A percentile compares a stretch with the other conserved stretches of the same genome.
Evolutionary conservation across 2,888 invertebrate species (phyloP).

Genomic region (Alcis repandata): DNA sequence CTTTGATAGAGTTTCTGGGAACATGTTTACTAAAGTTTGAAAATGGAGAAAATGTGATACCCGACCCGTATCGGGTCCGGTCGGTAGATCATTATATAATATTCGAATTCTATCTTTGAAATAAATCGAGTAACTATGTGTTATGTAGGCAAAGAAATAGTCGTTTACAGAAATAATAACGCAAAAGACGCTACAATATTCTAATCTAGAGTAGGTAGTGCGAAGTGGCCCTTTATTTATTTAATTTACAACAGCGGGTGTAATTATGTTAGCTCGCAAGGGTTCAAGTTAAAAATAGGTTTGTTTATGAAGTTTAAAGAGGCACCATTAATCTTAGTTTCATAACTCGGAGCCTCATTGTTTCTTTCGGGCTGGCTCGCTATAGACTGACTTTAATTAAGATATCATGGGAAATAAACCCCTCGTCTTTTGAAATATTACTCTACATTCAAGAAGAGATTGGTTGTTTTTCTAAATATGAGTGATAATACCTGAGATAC

Average conservation of each 20-base stretch:
- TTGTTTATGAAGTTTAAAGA: slow-evolving; percentile 75
- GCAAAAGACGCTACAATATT: not conserved
- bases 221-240: slow-evolving; percentile 19
- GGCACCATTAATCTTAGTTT: slow-evolving; percentile 81
- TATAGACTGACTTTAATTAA: slow-evolving; percentile 77
- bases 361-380: slow-evolving; percentile 69
- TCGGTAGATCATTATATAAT: no score
- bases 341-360: slow-evolving; percentile 71
- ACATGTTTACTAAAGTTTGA: no score
- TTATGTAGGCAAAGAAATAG: no score
- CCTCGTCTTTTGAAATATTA: slow-evolving; percentile 73
- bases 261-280: slow-evolving; percentile 33
- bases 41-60: no score
- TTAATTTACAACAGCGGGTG: slow-evolving; percentile 18
- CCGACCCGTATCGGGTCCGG: no score
- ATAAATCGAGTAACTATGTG: no score
- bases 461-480: slow-evolving; percentile 57
- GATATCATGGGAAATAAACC: slow-evolving; percentile 82
- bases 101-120: no score
- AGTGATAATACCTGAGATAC: no score
- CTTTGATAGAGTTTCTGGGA: no score
- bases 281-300: slow-evolving; percentile 52
- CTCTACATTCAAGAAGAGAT: slow-evolving; percentile 62
- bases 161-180: no score
- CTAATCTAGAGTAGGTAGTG: slow-evolving; percentile 11